phyloP scores from a whole-genome alignment of 2,888 invertebrate species.

The Hemistola chrysoprasaria region DNA sequence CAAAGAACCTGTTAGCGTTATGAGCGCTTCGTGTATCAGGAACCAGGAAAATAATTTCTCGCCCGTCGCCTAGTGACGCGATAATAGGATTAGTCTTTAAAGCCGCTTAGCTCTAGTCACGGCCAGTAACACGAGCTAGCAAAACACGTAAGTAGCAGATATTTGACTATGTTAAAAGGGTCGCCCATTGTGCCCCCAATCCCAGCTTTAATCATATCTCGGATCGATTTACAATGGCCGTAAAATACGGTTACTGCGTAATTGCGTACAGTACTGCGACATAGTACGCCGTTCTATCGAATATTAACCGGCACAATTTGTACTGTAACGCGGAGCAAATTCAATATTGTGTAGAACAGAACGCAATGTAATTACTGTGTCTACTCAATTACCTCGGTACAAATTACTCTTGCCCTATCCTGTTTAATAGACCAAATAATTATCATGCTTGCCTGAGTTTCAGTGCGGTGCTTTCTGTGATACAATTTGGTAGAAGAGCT shows the following conservation, averaged over 20 bases:
- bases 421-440: constrained; percentile 22
- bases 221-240: constrained; percentile 16
- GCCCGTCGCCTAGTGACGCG: constrained; percentile 23
- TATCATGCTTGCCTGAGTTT: constrained; percentile 14
- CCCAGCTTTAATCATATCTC: constrained; percentile 21
- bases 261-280: constrained; percentile 1
- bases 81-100: constrained; percentile 36
- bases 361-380: constrained; percentile 31
- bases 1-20: constrained; percentile 11
- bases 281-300: constrained; percentile 4
- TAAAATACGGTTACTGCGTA: constrained; percentile 22
- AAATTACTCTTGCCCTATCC: constrained; percentile 24
- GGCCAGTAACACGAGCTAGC: constrained; percentile 22
- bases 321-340: constrained; percentile 29
- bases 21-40: constrained; percentile 2
- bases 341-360: constrained; percentile 32
- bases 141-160: constrained; percentile 16
- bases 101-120: constrained; percentile 29
- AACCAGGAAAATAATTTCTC: constrained; percentile 21
- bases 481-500: constrained; percentile 6
- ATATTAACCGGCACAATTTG: constrained; percentile 32
- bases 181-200: constrained; percentile 17
- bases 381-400: constrained; percentile 30
- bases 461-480: constrained; percentile 10
- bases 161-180: constrained; percentile 23